phyloP scores from a whole-genome alignment of 2,888 invertebrate species.

The Lasioglossum vierecki region DNA sequence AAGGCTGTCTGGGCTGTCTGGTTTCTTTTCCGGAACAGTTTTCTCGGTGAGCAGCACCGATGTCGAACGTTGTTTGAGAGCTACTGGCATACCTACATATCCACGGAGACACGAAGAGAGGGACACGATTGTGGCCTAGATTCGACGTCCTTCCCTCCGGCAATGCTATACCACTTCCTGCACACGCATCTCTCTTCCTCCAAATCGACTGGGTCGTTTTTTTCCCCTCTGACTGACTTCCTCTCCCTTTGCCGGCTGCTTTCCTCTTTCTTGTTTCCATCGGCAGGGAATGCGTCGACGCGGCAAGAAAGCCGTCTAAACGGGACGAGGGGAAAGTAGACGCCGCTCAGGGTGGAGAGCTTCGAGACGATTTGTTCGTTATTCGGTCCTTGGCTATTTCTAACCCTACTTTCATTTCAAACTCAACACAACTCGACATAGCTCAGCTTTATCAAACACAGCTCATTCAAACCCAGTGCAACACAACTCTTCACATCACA shows the following conservation, averaged over 20 bases:
- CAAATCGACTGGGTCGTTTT: slow-evolving; percentile 24
- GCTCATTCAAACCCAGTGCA: too few species aligned
- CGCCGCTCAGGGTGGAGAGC: slow-evolving; percentile 55
- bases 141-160: slow-evolving; percentile 83
- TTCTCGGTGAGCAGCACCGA: background rate
- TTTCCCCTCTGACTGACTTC: slow-evolving; percentile 1
- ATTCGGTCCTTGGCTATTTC: fast-evolving
- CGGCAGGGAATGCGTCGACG: slow-evolving; percentile 64
- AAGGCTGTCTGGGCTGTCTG: background rate
- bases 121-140: slow-evolving; percentile 77
- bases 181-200: slow-evolving; percentile 47
- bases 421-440: background rate
- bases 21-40: background rate
- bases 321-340: slow-evolving; percentile 76
- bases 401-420: background rate
- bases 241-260: slow-evolving; percentile 19
- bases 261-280: slow-evolving; percentile 38
- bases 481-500: too few species aligned
- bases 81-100: slow-evolving; percentile 33
- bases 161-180: slow-evolving; percentile 82
- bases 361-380: background rate
- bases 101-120: slow-evolving; percentile 33
- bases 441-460: too few species aligned
- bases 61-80: slow-evolving; percentile 11
- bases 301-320: slow-evolving; percentile 79